Conservation (phyloP, 2,113 vertebrate species). For the Myrmecobius fasciatus region DNA sequence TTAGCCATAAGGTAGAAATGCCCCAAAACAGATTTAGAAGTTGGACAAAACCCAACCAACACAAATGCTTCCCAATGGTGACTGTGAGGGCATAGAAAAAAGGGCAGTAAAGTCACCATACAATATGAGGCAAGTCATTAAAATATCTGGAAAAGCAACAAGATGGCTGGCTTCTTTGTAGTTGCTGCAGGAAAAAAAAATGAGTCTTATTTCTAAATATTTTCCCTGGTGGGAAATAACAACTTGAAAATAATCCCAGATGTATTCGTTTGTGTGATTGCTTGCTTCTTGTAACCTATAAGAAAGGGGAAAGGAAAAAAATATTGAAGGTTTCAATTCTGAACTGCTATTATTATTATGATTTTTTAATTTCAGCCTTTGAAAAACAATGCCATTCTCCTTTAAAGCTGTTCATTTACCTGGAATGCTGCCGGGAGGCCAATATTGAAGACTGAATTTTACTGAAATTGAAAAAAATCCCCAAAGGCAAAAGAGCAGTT, state of each 20-base stretch:
- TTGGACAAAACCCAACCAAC: conserved; percentile 83
- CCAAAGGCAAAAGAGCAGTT: conserved; percentile 80
- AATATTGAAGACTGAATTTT: conserved; percentile 87
- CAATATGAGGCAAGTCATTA: conserved; percentile 89
- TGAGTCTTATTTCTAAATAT: conserved; percentile 87
- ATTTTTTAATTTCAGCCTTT: conserved; percentile 86
- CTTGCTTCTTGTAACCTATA: conserved; percentile 86
- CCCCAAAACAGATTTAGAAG: conserved; percentile 87
- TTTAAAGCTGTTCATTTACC: conserved; percentile 88
- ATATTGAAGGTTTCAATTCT: conserved; percentile 87
- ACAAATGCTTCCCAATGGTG: conserved; percentile 83
- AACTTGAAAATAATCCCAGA: conserved; percentile 91
- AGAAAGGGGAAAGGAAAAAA: conserved; percentile 82
- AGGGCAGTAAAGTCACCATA: conserved; percentile 87
- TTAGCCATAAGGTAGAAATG: conserved; percentile 86
- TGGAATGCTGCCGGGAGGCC: conserved; percentile 87
- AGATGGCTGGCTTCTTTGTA: conserved; percentile 88
- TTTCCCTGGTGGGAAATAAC: conserved; percentile 90
- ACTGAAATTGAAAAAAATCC: conserved; percentile 86
- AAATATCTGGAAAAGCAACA: conserved; percentile 87
- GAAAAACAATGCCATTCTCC: conserved; percentile 87
- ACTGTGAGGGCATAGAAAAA: conserved; percentile 81
- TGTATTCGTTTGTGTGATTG: conserved; percentile 88
- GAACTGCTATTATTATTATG: conserved; percentile 79
- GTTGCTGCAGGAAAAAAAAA: conserved; percentile 82